A percentile compares a stretch with the other conserved stretches of the same genome.
phyloP scores from a whole-genome alignment of 92 coral and sea anemone genomes.

The Nematostella vectensis region DNA sequence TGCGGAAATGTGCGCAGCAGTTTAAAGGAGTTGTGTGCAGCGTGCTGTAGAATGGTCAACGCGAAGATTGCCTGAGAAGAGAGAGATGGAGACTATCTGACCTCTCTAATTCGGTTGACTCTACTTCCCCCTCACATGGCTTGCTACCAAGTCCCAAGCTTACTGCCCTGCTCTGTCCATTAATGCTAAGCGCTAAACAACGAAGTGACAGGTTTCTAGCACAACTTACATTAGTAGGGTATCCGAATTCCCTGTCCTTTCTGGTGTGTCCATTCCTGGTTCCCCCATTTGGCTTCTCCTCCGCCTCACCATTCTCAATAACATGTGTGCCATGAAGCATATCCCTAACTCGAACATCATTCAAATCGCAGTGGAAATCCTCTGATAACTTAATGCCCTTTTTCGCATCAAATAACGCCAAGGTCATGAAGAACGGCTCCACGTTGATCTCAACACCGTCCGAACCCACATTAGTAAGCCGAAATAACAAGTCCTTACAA shows the following conservation, averaged over 20 bases:
- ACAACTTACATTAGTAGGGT: conserved; percentile 45
- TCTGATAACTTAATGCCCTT: conserved; percentile 83
- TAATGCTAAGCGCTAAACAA: no score
- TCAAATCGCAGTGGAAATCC: conserved; percentile 92
- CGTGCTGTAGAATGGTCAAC: no score
- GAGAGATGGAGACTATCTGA: no score
- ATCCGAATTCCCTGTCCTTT: conserved; percentile 41
- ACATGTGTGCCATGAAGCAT: conserved; percentile 60
- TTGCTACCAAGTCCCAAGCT: no score
- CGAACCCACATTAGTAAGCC: conserved; percentile 46
- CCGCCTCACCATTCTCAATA: conserved; percentile 69
- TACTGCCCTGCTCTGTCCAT: no score
- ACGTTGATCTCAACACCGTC: conserved; percentile 67
- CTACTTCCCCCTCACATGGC: no score
- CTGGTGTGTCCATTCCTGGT: conserved; percentile 5
- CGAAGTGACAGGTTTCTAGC: no score
- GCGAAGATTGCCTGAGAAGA: no score
- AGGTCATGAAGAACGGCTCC: conserved; percentile 84
- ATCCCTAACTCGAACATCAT: conserved; percentile 53
- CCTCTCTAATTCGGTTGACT: no score
- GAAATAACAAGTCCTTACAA: conserved; percentile 85
- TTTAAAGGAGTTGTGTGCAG: no score
- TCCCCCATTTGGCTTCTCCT: conserved; percentile 7
- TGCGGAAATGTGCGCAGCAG: no score
- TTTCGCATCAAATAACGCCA: conserved; percentile 87